These are phyloP conservation scores for Phortica okadai DNA, from an alignment of 2,888 invertebrate genomes.

Conservation along the genomic window DNA sequence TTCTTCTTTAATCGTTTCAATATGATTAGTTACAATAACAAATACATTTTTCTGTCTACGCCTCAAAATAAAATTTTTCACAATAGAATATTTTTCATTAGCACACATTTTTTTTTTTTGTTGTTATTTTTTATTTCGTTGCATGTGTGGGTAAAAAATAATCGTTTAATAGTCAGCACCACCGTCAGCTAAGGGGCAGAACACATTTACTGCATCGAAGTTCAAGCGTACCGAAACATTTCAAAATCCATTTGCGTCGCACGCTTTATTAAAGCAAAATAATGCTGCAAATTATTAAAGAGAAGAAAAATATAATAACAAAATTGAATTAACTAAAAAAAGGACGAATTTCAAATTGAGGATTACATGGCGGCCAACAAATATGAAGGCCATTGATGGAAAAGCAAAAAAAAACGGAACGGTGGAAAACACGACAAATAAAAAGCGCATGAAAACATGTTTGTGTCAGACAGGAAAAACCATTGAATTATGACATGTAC, in stretches of 20 bases:
- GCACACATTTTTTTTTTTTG: background rate
- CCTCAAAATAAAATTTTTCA: constrained; percentile 7
- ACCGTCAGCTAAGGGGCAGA: background rate
- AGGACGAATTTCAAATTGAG: background rate
- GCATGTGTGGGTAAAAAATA: background rate
- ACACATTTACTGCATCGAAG: background rate
- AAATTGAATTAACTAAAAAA: constrained; percentile 23
- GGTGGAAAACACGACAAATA: background rate
- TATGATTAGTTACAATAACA: too few relatives aligned
- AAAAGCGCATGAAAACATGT: background rate
- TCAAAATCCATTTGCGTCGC: constrained; percentile 24
- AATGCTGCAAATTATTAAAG: constrained; percentile 16
- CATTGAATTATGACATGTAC: constrained; percentile 24
- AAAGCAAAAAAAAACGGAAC: background rate
- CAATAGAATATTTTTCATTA: constrained; percentile 6
- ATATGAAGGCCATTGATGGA: background rate
- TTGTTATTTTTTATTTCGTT: background rate
- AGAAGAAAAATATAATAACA: background rate
- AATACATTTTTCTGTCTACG: background rate
- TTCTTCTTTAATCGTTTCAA: background rate
- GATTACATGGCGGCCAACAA: constrained; percentile 13
- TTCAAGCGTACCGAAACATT: background rate
- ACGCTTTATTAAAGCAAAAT: constrained; percentile 29
- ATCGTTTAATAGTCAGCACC: background rate
- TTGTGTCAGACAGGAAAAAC: background rate